Evolutionary conservation across 2,797 vertebrate genomes (phyloP), one percentile per base, ranked within the genome.

Genomic region (Buphagus erythrorhynchus): DNA sequence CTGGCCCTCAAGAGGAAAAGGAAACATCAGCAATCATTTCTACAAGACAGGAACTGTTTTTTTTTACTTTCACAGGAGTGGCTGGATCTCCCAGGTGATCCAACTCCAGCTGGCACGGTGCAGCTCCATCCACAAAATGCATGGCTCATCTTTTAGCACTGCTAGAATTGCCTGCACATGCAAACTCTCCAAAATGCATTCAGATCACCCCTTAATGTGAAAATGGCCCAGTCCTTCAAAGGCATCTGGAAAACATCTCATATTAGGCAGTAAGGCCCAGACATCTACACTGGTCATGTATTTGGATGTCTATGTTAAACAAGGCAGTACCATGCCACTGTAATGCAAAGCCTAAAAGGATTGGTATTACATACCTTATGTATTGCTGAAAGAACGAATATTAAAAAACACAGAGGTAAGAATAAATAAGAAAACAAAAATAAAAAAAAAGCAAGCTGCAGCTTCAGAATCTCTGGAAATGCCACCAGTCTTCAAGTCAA

Each of bases 211-310:
- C 45, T 67, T 52, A 63, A 79, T 31, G 71, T 69, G 61, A 49
- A 73, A 92, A 91, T 16, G 79, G 8, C 20, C 67, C 83, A 91
- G 19, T 15, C 51, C 79, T 79, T 31, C 67, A 85, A 83, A 79
- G 61, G 35, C 57, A 62, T 28, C 57, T 85, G 68, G 59, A 92
- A 89, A 91, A 59, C 11, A 33, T 35, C 31, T 65, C 10, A 5
- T 20, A 35, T 45, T 11, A 46, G 22, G 68, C 61, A 75, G 11
- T n/a, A 82, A 65, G 19, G 52, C 57, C 35, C 75, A 80, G 72
- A 20, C 35, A 73, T 43, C 57, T 51, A 59, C 40, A 67, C 0
- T n/a, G 40, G 31, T 24, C 33, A 42, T n/a, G 3, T 14, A 52
- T 61, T 82, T 76, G n/a, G 46, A 55, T 52, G 18, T 38, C 49